phyloP scores from a whole-genome alignment of 2,888 invertebrate genomes.

The Agrochola lota region DNA sequence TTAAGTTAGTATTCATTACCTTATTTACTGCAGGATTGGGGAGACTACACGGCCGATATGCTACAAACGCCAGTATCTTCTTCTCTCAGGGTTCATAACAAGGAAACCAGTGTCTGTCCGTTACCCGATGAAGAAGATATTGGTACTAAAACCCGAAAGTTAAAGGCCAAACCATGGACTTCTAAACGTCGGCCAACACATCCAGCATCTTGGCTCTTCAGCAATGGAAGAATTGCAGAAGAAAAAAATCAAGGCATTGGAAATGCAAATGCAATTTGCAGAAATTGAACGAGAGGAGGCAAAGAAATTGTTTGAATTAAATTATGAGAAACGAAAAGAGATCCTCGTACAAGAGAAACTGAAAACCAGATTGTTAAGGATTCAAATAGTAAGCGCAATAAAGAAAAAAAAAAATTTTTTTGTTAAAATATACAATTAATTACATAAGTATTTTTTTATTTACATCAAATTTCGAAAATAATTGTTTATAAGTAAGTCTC shows the following conservation, averaged over 20 bases:
- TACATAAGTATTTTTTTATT: not conserved
- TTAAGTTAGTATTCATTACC: too few species aligned
- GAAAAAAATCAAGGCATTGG: not conserved
- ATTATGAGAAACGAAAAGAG: not conserved
- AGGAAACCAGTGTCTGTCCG: not conserved
- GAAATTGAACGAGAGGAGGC: not conserved
- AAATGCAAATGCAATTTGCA: not conserved
- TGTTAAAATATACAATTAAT: not conserved
- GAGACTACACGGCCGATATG: too few species aligned
- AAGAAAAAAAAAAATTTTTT: not conserved
- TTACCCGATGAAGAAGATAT: not conserved
- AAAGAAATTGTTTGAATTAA: not conserved
- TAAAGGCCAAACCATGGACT: not conserved
- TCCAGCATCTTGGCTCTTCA: not conserved
- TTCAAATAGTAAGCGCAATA: not conserved
- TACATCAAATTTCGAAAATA: too few species aligned
- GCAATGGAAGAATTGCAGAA: not conserved
- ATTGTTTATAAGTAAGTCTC: not conserved
- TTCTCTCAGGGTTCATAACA: too few species aligned
- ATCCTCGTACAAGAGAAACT: not conserved
- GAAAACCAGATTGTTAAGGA: not conserved
- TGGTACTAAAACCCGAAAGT: not conserved
- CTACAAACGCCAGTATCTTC: too few species aligned
- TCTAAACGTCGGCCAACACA: not conserved
- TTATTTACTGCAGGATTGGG: too few species aligned